Conservation (phyloP, 2,113 vertebrate species). For the Percina caprodes region DNA sequence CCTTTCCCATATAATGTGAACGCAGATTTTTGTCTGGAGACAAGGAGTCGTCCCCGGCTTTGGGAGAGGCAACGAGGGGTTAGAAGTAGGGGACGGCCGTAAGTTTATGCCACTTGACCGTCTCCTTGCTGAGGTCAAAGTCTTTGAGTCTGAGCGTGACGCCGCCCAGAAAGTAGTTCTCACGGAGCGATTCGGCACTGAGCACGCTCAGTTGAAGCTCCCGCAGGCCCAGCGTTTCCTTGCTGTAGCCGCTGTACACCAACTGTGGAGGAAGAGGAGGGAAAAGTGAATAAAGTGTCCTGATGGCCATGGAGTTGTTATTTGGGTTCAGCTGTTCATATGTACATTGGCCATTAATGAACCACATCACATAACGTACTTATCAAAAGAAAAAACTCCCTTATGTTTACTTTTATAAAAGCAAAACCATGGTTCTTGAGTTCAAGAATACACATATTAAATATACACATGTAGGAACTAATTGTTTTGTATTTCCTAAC, state of each 20-base stretch:
- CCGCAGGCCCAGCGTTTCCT: conserved; percentile 92
- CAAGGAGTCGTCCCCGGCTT: conserved; percentile 8
- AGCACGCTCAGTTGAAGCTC: conserved; percentile 96
- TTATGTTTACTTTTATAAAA: neutral
- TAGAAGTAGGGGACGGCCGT: conserved; percentile 90
- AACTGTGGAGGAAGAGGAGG: conserved; percentile 82
- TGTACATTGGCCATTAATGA: neutral
- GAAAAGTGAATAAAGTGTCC: neutral
- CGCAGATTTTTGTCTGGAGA: conserved; percentile 26
- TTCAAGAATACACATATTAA: neutral
- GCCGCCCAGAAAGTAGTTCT: conserved; percentile 97
- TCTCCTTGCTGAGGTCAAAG: conserved; percentile 97
- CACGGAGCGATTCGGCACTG: conserved; percentile 95
- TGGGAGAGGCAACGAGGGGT: conserved; percentile 30
- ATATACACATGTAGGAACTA: neutral
- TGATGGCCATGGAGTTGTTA: neutral
- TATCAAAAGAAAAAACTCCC: neutral
- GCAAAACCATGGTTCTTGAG: neutral
- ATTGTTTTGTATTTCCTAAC: conserved; percentile 74
- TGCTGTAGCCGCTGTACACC: conserved; percentile 95
- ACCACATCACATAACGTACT: neutral
- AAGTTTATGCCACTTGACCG: conserved; percentile 95
- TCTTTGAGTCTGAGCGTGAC: conserved; percentile 93
- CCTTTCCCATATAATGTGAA: conserved; percentile 52
- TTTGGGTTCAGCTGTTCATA: neutral